Percentiles rank a stretch among this genome's conserved stretches.
Evolutionary conservation across 1,140 invertebrate species (phyloP).

Genomic region (Olivierus martensii): DNA sequence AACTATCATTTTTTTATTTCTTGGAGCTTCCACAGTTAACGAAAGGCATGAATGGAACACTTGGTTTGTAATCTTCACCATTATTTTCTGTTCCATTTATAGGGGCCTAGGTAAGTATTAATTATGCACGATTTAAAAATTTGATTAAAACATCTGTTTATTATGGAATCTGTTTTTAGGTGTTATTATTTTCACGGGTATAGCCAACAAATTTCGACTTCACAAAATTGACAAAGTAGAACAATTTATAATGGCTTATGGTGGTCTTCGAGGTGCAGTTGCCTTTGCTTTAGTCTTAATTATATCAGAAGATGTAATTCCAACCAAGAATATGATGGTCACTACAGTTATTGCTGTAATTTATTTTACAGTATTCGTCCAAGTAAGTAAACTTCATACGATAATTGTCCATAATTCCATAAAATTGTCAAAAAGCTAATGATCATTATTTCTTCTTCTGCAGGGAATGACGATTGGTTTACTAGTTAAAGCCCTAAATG

Average conservation of each 20-base stretch:
- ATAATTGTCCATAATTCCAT: background rate
- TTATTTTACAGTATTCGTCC: slow-evolving; percentile 94
- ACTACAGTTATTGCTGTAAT: slow-evolving; percentile 96
- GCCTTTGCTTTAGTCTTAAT: slow-evolving; percentile 92
- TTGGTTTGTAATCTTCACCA: slow-evolving; percentile 82
- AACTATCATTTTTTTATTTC: slow-evolving; percentile 98
- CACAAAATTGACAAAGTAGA: slow-evolving; percentile 87
- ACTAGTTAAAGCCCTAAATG: slow-evolving; percentile 85
- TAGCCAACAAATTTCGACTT: slow-evolving; percentile 81
- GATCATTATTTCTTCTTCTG: slow-evolving; percentile 16
- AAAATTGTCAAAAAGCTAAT: background rate
- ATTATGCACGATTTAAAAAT: background rate
- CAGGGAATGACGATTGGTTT: slow-evolving; percentile 97
- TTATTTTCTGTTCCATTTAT: slow-evolving; percentile 87
- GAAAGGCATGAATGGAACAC: slow-evolving; percentile 90
- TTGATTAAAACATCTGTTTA: background rate
- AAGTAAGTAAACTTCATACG: slow-evolving; percentile 32
- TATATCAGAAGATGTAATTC: slow-evolving; percentile 55
- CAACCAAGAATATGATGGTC: slow-evolving; percentile 78
- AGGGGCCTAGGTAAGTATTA: slow-evolving; percentile 59
- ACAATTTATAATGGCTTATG: slow-evolving; percentile 99
- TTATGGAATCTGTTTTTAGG: slow-evolving; percentile 41
- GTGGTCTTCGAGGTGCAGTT: slow-evolving; percentile 92
- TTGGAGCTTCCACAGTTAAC: slow-evolving; percentile 91
- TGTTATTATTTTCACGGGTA: slow-evolving; percentile 70